Evolutionary conservation across 2,797 vertebrate species (phyloP), one percentile per base, ranked within the genome.

Genomic region (Botia almorhae): DNA sequence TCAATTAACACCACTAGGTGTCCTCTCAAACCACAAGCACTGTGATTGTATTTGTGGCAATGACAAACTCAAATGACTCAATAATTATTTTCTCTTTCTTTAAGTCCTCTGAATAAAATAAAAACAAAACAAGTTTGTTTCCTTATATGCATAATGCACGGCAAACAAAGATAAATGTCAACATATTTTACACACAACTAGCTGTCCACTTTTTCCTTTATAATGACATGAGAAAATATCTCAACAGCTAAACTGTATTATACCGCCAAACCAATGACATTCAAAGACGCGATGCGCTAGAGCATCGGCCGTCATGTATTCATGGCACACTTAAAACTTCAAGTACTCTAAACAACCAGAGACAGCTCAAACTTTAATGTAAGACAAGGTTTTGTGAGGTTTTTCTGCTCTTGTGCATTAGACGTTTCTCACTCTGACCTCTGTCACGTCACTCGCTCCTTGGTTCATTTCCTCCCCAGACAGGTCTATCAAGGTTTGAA

Each of bases 271-370:
- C 65, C 76, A 72, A 77, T 73, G 78, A 81, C 53, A 75, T 79
- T 78, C 78, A 29, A 72, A 0, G 6, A 21, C 23, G 29, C 16
- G 7, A 71, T 61, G 39, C 60, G 56, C 46, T 60, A 53, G 29
- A 69, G 55, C 51, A 53, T 8, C 70, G 33, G 23, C 74, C 64
- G 67, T 82, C 75, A 36, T 73, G 70, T 69, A 78, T 61, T 86
- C 69, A 84, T 85, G 85, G 78, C 85, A 86, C 84, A 65, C 79
- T 77, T 13, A 16, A 73, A 69, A 74, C 29, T 76, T 84, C 80
- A 86, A 85, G 80, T 81, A 81, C 63, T 81, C 74, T 19, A 14
- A 73, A 72, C 46, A 60, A 67, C 56, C 61, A 58, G 23, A 74
- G 29, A 83, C 43, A 23, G 10, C 21, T 56, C 76, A 73, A 33